These are phyloP conservation scores for Tineola bisselliella DNA, from an alignment of 2,888 invertebrate species.

Conservation along the genomic window DNA sequence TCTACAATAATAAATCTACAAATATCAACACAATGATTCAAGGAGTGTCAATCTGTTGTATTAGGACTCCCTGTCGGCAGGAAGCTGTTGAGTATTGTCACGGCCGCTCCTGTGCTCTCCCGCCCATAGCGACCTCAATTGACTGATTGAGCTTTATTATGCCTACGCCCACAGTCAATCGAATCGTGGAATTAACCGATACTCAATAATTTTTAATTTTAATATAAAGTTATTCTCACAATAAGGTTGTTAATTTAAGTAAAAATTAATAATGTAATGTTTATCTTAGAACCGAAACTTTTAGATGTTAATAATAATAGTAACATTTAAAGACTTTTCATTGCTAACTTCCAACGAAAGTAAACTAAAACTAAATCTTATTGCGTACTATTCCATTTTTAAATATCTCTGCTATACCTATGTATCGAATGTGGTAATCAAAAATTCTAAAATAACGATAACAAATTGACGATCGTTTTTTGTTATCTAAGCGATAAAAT, in stretches of 20 bases:
- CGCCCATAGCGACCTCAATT: slow-evolving; percentile 59
- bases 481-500: not conserved
- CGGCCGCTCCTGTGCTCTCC: slow-evolving; percentile 54
- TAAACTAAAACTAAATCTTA: no score
- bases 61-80: not conserved
- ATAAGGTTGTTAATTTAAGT: no score
- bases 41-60: not conserved
- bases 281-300: no score
- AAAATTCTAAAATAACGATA: not conserved
- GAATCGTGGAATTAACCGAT: not conserved
- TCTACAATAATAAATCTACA: not conserved
- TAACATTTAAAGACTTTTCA: no score
- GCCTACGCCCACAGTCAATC: not conserved
- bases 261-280: no score
- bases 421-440: not conserved
- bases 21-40: not conserved
- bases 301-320: no score
- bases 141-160: slow-evolving; percentile 64
- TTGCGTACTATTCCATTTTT: no score
- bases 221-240: not conserved
- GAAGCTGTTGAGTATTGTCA: slow-evolving; percentile 28
- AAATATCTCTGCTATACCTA: not conserved
- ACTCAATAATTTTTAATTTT: not conserved
- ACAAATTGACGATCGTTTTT: not conserved
- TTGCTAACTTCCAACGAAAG: no score